Evolutionary conservation across 35 echinoderm and acorn worm species (phyloP).

Genomic region (Nesometra sesokonis): DNA sequence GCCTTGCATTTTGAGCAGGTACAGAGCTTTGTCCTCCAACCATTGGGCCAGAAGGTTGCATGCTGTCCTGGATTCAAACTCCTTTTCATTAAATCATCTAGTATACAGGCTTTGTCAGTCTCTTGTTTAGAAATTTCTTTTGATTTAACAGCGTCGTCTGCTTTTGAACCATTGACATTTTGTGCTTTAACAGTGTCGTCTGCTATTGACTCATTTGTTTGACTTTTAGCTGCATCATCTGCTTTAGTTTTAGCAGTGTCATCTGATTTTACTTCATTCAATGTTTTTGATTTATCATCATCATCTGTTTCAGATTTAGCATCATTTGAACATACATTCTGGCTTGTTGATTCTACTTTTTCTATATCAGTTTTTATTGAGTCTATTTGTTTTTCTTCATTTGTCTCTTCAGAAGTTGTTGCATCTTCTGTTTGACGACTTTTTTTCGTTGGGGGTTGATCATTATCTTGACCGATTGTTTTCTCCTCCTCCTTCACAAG

Average conservation of each 20-base stretch:
- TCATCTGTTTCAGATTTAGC: too few species aligned
- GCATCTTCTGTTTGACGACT: neutral
- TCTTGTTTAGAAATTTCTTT: neutral
- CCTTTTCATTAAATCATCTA: conserved; percentile 57
- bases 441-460: neutral
- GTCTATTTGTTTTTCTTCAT: too few species aligned
- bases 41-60: conserved; percentile 64
- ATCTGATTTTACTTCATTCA: neutral
- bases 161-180: neutral
- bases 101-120: conserved; percentile 12
- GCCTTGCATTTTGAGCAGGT: conserved; percentile 68
- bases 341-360: too few species aligned
- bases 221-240: too few species aligned
- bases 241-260: neutral
- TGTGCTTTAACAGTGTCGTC: neutral
- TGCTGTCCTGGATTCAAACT: conserved; percentile 27
- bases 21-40: conserved; percentile 87
- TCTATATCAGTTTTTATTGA: too few species aligned
- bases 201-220: neutral
- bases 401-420: too few species aligned
- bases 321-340: too few species aligned
- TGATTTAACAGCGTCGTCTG: neutral
- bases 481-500: neutral
- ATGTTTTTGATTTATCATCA: too few species aligned
- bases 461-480: neutral